These are phyloP conservation scores for Tetrao urogallus DNA, from an alignment of 2,113 vertebrate genomes.

Conservation along the genomic window DNA sequence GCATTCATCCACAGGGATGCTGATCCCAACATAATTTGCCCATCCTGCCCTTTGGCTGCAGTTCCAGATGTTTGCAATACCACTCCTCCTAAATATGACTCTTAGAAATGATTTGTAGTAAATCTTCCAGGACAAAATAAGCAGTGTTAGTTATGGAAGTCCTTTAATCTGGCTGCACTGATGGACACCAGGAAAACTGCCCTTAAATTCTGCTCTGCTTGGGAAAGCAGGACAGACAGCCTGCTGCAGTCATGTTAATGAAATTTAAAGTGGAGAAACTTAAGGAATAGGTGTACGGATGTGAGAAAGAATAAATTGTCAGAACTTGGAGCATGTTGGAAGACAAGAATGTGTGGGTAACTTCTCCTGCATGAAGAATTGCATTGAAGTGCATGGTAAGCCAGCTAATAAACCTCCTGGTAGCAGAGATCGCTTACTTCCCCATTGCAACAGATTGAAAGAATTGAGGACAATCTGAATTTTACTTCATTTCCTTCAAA, in stretches of 20 bases:
- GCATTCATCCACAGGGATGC: rapidly evolving
- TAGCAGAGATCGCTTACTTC: not conserved
- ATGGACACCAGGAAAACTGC: not conserved
- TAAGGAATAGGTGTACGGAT: not conserved
- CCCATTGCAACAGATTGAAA: not conserved
- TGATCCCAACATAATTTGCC: not conserved
- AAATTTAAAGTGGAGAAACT: not conserved
- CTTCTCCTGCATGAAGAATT: not conserved
- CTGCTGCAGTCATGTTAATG: not conserved
- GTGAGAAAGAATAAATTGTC: not conserved
- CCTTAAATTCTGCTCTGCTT: not conserved
- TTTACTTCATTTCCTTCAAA: not conserved
- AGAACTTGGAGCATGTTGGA: not conserved
- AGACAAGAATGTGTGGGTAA: not conserved
- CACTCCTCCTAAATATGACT: not conserved
- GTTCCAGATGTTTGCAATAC: not conserved
- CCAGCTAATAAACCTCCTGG: not conserved
- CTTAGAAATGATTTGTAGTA: not conserved
- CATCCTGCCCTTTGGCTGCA: not conserved
- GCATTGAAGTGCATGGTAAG: not conserved
- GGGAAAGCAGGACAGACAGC: not conserved
- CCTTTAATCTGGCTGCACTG: constrained; percentile 23
- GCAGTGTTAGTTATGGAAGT: not conserved
- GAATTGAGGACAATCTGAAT: not conserved
- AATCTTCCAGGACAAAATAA: not conserved